Evolutionary conservation across 2,888 invertebrate species (phyloP), one percentile per base, ranked within the genome.

Genomic region (Himalopsyche anomala): DNA sequence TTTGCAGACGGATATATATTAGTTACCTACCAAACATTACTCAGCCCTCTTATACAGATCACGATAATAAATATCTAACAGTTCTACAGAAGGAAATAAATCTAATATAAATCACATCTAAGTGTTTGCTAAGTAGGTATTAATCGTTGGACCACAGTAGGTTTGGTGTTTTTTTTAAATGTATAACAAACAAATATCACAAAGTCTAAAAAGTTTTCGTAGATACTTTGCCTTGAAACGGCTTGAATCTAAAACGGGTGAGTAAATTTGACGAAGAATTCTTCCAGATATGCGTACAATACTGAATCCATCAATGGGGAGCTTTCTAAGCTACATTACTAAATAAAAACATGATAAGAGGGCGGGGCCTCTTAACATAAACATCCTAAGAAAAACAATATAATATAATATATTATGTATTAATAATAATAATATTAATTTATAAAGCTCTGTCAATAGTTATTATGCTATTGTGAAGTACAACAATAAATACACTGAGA

Each of bases 401-500:
- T 74, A 62, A 36, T 36, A 74, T 74, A 74, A 74, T 74, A 74
- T 74, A 36, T 74, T 38, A 38, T 74, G 74, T 74, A 74, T 74
- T 74, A 74, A 74, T 74, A 74, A 74, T 62, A 28, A 62, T 74
- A 36, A 36, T 74, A 74, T 74, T 74, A 74, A 74, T 74, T 74
- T 74, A 74, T 62, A 74, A 74, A 74, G 74, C 74, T 74, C 74
- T 74, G 74, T 74, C 74, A 74, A 74, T 38, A 74, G 74, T 38
- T 11, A 74, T 74, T 38, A 74, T 38, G 28, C 74, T 74, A 74
- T 74, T 38, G 74, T 36, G 74, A 74, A 74, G 74, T 74, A 74
- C 38, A 74, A 74, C 38, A 36, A 38, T 74, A 36, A 74, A 74
- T 36, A 74, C 74, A 74, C 74, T 74, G 74, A 74, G 74, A 74